A percentile compares a stretch with the other conserved stretches of the same genome.
Evolutionary conservation across 1,140 invertebrate genomes (phyloP).

Genomic region (Rhizoglyphus robini): DNA sequence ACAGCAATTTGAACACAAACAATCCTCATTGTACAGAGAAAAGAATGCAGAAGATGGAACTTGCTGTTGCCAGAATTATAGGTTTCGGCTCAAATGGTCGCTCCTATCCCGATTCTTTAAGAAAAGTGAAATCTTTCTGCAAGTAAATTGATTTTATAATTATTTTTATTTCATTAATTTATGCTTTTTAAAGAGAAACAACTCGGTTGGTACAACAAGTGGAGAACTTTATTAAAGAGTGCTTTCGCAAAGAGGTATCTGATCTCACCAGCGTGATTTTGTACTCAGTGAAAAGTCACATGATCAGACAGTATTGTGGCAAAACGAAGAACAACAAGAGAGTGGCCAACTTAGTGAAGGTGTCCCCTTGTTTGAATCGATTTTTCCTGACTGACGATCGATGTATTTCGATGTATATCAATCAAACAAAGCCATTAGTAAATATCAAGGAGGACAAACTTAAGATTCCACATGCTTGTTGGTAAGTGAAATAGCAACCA

Average conservation of each 20-base stretch:
- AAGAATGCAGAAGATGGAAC: no score
- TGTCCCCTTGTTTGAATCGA: neutral
- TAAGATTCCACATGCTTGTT: slow-evolving; percentile 1
- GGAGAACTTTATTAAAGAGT: neutral
- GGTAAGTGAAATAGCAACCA: no score
- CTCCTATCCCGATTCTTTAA: no score
- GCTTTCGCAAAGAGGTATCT: neutral
- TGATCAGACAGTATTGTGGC: neutral
- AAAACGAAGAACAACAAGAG: neutral
- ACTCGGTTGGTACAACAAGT: no score
- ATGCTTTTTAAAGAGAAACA: no score
- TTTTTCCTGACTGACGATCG: neutral
- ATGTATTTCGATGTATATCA: neutral
- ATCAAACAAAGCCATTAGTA: neutral
- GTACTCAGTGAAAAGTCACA: neutral
- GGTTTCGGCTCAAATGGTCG: no score
- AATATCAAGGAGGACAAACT: neutral
- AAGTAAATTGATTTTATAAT: no score
- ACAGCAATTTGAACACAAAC: no score
- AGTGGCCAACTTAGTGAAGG: neutral
- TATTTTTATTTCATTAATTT: no score
- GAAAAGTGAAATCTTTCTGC: no score
- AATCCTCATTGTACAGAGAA: no score
- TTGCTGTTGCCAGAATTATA: no score
- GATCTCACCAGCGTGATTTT: neutral